Percentiles rank a stretch among this genome's conserved stretches.
These are phyloP conservation scores for Potamarius usumacintae DNA, from an alignment of 2,113 vertebrate species.

Conservation along the genomic window DNA sequence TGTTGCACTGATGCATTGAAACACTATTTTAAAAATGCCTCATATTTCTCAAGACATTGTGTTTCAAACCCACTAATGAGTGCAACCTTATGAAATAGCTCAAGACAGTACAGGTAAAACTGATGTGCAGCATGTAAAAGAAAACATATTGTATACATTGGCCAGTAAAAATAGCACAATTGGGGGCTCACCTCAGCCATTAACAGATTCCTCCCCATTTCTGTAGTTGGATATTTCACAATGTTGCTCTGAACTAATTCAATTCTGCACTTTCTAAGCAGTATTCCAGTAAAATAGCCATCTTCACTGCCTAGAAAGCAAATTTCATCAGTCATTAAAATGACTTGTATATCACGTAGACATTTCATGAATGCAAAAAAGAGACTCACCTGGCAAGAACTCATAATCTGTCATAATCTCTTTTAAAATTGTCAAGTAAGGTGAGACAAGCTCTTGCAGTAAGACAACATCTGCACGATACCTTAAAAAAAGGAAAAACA, in stretches of 20 bases:
- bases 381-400: constrained; percentile 74
- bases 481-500: constrained; percentile 55
- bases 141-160: not conserved
- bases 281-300: constrained; percentile 80
- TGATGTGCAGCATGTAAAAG: not conserved
- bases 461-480: constrained; percentile 80
- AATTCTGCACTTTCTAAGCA: constrained; percentile 81
- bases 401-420: constrained; percentile 72
- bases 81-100: not conserved
- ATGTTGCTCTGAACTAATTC: constrained; percentile 76
- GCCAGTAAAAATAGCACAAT: not conserved
- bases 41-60: not conserved
- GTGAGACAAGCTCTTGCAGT: constrained; percentile 79
- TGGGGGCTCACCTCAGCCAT: constrained; percentile 73
- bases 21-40: not conserved
- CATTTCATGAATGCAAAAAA: not conserved
- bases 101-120: not conserved
- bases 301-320: constrained; percentile 69
- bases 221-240: constrained; percentile 77
- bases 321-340: not conserved
- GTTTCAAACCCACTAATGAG: not conserved
- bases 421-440: constrained; percentile 67
- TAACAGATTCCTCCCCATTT: constrained; percentile 83
- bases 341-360: not conserved
- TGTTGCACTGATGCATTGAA: not conserved